A percentile compares a stretch with the other conserved stretches of the same genome.
These are phyloP conservation scores for Pristionchus entomophagus DNA, from an alignment of 2,888 invertebrate genomes.

Conservation along the genomic window DNA sequence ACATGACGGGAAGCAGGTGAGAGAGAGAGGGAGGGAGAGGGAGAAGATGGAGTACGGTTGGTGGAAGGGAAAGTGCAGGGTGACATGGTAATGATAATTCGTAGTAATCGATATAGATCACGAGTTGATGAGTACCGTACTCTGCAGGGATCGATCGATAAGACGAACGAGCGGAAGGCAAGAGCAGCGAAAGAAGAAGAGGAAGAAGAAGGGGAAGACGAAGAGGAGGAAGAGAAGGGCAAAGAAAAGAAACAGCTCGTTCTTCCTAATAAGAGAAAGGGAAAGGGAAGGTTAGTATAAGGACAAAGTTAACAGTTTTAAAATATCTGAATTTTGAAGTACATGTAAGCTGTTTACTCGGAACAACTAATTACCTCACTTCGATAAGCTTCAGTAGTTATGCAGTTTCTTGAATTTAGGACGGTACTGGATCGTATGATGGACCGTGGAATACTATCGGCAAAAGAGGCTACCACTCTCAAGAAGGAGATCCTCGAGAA, in stretches of 20 bases:
- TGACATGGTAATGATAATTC: background rate
- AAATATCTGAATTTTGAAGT: no score
- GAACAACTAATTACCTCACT: no score
- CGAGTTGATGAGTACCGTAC: slow-evolving; percentile 16
- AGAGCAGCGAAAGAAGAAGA: slow-evolving; percentile 28
- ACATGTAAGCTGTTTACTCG: no score
- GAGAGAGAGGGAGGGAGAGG: background rate
- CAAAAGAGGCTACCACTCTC: slow-evolving; percentile 57
- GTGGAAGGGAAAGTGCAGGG: no score
- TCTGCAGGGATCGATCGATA: slow-evolving; percentile 50
- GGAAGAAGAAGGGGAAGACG: background rate
- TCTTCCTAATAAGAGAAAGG: slow-evolving; percentile 41
- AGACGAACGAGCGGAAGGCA: slow-evolving; percentile 47
- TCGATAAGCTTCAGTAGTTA: no score
- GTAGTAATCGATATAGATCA: background rate
- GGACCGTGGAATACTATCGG: slow-evolving; percentile 56
- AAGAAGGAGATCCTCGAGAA: slow-evolving; percentile 56
- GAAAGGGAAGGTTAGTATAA: slow-evolving; percentile 48
- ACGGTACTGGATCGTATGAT: slow-evolving; percentile 58
- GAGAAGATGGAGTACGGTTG: background rate
- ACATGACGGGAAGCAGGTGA: slow-evolving; percentile 43
- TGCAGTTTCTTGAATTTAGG: no score
- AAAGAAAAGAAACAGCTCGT: background rate
- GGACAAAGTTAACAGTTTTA: no score
- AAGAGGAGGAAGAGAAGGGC: background rate